phyloP scores from a whole-genome alignment of 2,888 invertebrate species.

The Ophioninae sp. region DNA sequence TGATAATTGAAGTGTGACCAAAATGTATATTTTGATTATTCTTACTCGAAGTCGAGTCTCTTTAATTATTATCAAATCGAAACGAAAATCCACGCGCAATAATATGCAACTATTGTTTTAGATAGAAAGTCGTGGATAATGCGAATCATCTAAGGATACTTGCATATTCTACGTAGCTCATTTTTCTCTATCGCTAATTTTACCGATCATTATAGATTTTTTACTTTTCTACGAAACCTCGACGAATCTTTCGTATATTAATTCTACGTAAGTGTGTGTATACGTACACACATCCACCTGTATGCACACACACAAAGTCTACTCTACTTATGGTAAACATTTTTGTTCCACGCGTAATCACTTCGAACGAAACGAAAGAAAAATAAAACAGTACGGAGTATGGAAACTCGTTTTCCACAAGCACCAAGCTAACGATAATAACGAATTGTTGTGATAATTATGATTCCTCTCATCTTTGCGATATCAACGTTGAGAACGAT shows the following conservation, averaged over 20 bases:
- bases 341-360: constrained; percentile 27
- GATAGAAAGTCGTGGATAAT: constrained; percentile 21
- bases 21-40: constrained; percentile 57
- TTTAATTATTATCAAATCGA: constrained; percentile 15
- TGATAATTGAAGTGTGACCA: not conserved
- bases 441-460: not conserved
- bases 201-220: constrained; percentile 51
- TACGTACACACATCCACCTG: not conserved
- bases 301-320: not conserved
- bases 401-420: not conserved
- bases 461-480: not conserved
- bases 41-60: not conserved
- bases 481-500: not conserved
- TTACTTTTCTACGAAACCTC: constrained; percentile 54
- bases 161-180: constrained; percentile 15
- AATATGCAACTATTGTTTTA: constrained; percentile 10
- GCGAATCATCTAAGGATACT: not conserved
- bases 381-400: constrained; percentile 31
- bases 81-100: constrained; percentile 5
- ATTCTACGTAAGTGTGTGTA: not conserved
- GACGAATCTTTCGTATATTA: constrained; percentile 22
- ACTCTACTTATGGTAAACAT: not conserved
- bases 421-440: constrained; percentile 1
- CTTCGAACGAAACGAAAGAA: not conserved
- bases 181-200: constrained; percentile 32